phyloP scores from a whole-genome alignment of 1,140 invertebrate species.

The Anastrepha ludens region DNA sequence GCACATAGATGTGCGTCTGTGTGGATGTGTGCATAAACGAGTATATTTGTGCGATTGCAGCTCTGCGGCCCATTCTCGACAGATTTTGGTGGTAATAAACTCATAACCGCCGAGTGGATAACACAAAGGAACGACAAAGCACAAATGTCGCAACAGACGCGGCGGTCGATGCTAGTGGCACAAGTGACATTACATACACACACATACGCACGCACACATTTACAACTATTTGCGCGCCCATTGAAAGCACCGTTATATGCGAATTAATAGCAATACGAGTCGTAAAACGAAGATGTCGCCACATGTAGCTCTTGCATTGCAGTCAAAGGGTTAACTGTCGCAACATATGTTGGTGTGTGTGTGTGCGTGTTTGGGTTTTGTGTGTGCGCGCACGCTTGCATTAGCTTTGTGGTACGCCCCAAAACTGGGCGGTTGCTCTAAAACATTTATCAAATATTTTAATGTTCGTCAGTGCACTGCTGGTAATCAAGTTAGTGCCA shows the following conservation, averaged over 20 bases:
- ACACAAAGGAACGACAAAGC: conserved; percentile 36
- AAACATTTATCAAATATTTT: conserved; percentile 36
- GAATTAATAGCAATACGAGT: conserved; percentile 43
- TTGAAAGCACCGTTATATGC: conserved; percentile 30
- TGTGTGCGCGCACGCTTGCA: not conserved
- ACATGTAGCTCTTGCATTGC: not conserved
- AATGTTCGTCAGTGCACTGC: not conserved
- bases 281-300: conserved; percentile 46
- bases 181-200: not conserved
- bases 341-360: not conserved
- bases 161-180: not conserved
- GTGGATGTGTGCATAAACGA: not conserved
- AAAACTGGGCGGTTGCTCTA: conserved; percentile 44
- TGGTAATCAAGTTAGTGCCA: not conserved
- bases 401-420: conserved; percentile 52
- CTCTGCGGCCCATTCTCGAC: conserved; percentile 35
- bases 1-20: not conserved
- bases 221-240: not conserved
- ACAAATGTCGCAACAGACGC: too few relatives aligned
- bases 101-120: conserved; percentile 62
- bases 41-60: not conserved
- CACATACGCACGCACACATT: not conserved
- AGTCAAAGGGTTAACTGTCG: conserved; percentile 19
- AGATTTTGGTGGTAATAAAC: conserved; percentile 69
- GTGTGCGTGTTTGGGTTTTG: not conserved